Conservation (phyloP, 1,140 invertebrate genomes). For the Campoletis sonorensis region DNA sequence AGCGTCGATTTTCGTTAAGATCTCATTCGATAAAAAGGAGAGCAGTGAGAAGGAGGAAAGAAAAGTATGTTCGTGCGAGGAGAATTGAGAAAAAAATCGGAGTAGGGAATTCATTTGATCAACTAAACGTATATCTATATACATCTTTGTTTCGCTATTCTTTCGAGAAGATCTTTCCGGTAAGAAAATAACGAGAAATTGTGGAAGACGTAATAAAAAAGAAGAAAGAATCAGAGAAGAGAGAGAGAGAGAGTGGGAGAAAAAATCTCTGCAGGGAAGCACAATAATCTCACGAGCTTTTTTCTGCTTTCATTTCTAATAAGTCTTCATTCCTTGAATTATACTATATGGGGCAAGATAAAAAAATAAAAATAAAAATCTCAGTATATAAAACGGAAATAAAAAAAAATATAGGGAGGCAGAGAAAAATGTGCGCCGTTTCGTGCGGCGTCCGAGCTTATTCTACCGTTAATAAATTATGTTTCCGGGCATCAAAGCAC, state of each 20-base stretch:
- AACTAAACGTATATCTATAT: neutral
- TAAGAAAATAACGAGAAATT: neutral
- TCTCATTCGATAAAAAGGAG: neutral
- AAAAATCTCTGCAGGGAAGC: neutral
- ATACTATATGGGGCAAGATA: neutral
- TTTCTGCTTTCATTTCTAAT: neutral
- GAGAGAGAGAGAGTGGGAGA: no score
- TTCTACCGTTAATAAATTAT: conserved; percentile 53
- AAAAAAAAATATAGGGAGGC: neutral
- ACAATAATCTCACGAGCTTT: neutral
- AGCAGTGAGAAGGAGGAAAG: neutral
- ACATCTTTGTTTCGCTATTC: neutral
- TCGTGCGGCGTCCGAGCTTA: conserved; percentile 29
- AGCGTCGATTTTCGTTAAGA: conserved; percentile 19
- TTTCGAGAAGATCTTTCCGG: neutral
- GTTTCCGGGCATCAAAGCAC: conserved; percentile 34
- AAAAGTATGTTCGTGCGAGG: neutral
- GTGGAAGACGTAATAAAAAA: neutral
- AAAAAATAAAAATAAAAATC: neutral
- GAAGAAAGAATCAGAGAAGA: neutral
- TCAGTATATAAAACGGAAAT: neutral
- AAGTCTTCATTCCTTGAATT: conserved; percentile 30
- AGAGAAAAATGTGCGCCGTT: neutral
- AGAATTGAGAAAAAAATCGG: neutral
- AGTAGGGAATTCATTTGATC: neutral